Percentiles rank a stretch among this genome's conserved stretches.
These are phyloP conservation scores for Daubentonia madagascariensis DNA, from an alignment of 2,113 vertebrate species.

Conservation along the genomic window DNA sequence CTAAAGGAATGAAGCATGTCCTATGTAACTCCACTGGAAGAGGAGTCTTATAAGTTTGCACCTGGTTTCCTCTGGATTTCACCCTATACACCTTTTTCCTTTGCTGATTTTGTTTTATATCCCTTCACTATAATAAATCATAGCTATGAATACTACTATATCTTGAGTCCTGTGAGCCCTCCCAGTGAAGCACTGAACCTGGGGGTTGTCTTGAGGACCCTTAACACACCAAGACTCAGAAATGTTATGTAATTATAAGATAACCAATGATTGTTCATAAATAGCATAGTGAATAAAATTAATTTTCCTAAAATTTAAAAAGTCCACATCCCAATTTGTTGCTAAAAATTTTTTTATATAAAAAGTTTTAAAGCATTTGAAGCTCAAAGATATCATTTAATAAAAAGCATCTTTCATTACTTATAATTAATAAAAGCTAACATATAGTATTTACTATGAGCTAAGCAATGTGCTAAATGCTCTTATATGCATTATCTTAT, in stretches of 20 bases:
- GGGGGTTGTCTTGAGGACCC: not conserved
- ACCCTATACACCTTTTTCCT: not conserved
- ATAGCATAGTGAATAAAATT: not conserved
- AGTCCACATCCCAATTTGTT: not conserved
- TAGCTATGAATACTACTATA: not conserved
- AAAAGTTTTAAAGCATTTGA: constrained; percentile 29
- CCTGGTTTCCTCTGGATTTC: constrained; percentile 21
- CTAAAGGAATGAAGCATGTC: not conserved
- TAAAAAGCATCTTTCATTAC: not conserved
- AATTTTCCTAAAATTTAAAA: constrained; percentile 26
- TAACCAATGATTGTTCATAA: constrained; percentile 4
- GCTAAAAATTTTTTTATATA: not conserved
- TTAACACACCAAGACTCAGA: not conserved
- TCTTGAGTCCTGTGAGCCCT: not conserved
- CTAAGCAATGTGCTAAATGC: not conserved
- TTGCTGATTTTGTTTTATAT: constrained; percentile 29
- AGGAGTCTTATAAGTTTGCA: not conserved
- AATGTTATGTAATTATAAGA: not conserved
- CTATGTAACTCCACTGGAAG: not conserved
- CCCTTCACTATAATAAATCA: not conserved
- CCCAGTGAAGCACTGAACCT: constrained; percentile 25
- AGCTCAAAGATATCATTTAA: constrained; percentile 11
- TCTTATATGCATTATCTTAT: not conserved
- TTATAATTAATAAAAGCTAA: constrained; percentile 19
- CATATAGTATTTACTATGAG: constrained; percentile 7